Conservation (phyloP, 2,113 vertebrate genomes). For the Zingel zingel region DNA sequence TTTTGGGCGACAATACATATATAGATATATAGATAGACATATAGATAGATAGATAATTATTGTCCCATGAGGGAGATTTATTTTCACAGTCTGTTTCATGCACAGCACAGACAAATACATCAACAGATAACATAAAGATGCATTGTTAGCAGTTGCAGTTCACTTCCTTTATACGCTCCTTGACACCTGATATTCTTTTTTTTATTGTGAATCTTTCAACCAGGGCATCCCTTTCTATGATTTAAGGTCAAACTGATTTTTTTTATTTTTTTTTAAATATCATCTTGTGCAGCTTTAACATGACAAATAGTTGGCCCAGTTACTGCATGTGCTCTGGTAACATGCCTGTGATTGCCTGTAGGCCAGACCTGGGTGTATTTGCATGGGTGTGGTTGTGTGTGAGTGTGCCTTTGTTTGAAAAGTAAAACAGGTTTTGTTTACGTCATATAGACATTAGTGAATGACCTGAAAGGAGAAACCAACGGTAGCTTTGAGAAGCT, state of each 20-base stretch:
- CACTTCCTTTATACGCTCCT: background rate
- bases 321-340: background rate
- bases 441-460: slow-evolving; percentile 80
- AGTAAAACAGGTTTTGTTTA: background rate
- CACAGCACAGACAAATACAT: too few relatives aligned
- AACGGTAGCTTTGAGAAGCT: slow-evolving; percentile 79
- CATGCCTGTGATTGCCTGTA: background rate
- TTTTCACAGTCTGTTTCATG: too few relatives aligned
- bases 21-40: too few relatives aligned
- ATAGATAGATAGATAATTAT: too few relatives aligned
- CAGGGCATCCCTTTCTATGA: background rate
- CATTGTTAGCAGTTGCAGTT: background rate
- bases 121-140: background rate
- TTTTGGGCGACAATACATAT: too few relatives aligned
- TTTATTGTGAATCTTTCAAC: background rate
- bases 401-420: background rate
- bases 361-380: background rate
- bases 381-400: background rate
- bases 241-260: too few relatives aligned
- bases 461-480: slow-evolving; percentile 87
- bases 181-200: background rate
- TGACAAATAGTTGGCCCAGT: background rate
- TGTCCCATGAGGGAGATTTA: too few relatives aligned
- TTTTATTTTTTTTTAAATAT: background rate
- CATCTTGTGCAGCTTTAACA: background rate